phyloP scores from a whole-genome alignment of 2,888 invertebrate species.

The Rhabditophanes sp. region DNA sequence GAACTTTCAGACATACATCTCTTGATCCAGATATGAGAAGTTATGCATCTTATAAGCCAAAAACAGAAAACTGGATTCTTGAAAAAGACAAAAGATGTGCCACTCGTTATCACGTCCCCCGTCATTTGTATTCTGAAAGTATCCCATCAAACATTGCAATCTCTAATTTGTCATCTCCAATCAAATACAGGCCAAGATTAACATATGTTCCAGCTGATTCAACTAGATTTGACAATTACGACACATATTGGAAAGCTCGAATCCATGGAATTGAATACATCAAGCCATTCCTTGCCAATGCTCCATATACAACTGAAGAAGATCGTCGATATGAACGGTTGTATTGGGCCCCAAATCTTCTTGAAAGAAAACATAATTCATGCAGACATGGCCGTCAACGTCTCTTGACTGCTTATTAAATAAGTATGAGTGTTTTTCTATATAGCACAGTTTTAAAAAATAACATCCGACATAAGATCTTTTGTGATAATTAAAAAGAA shows the following conservation, averaged over 20 bases:
- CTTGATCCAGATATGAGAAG: constrained; percentile 23
- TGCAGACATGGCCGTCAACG: constrained; percentile 29
- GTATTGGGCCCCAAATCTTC: constrained; percentile 25
- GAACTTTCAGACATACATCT: no score
- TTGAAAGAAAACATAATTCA: constrained; percentile 26
- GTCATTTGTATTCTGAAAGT: no score
- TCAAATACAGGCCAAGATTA: no score
- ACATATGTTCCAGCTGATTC: constrained; percentile 13
- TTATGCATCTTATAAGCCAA: constrained; percentile 29
- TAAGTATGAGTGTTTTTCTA: no score
- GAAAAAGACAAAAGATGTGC: constrained; percentile 18
- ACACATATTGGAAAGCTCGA: constrained; percentile 31
- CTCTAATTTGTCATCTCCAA: no score
- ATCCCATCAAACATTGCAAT: no score
- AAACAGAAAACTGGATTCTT: constrained; percentile 29
- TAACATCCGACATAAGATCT: no score
- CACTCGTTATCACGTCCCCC: no score
- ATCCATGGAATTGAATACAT: constrained; percentile 30
- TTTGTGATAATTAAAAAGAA: no score
- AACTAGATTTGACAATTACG: constrained; percentile 28
- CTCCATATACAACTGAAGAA: constrained; percentile 6
- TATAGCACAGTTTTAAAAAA: no score
- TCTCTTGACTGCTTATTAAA: constrained; percentile 34
- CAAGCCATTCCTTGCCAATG: constrained; percentile 24
- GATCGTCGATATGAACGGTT: constrained; percentile 22